Conservation (phyloP, 2,113 vertebrate species). For the Pipa parva region DNA sequence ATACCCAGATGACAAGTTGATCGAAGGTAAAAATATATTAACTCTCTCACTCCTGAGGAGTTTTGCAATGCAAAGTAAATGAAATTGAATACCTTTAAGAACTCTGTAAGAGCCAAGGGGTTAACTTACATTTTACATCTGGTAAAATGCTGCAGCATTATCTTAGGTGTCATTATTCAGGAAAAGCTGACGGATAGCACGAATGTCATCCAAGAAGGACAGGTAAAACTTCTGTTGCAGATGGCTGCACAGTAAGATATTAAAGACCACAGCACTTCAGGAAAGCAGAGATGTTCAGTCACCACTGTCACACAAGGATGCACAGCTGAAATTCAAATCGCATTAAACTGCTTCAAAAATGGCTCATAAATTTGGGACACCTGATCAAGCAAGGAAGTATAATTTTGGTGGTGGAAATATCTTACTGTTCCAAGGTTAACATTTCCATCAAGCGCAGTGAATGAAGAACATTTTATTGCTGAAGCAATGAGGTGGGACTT, state of each 20-base stretch:
- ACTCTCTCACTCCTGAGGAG: not conserved
- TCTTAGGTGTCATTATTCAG: slow-evolving; percentile 38
- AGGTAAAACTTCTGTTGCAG: slow-evolving; percentile 48
- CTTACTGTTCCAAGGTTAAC: slow-evolving; percentile 29
- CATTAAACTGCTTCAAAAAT: slow-evolving; percentile 45
- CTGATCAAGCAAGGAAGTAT: slow-evolving; percentile 28
- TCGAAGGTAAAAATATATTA: not conserved
- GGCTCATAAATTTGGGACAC: slow-evolving; percentile 42
- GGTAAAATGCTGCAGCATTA: slow-evolving; percentile 14
- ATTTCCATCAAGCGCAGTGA: slow-evolving; percentile 39
- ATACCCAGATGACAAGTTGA: slow-evolving; percentile 15
- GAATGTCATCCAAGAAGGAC: slow-evolving; percentile 39
- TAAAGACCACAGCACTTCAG: slow-evolving; percentile 38
- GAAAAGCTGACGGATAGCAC: slow-evolving; percentile 26
- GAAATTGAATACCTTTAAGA: not conserved
- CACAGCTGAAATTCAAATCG: slow-evolving; percentile 50
- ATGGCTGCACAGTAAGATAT: slow-evolving; percentile 48
- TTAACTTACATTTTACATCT: not conserved
- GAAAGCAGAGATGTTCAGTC: slow-evolving; percentile 39
- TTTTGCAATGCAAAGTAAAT: not conserved
- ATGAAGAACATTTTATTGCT: slow-evolving; percentile 37
- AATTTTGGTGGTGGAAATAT: slow-evolving; percentile 41
- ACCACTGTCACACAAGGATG: slow-evolving; percentile 43
- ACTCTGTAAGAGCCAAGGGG: not conserved
- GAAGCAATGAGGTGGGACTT: slow-evolving; percentile 23